phyloP scores from a whole-genome alignment of 2,113 vertebrate species.

The Leptobrachium ailaonicum region DNA sequence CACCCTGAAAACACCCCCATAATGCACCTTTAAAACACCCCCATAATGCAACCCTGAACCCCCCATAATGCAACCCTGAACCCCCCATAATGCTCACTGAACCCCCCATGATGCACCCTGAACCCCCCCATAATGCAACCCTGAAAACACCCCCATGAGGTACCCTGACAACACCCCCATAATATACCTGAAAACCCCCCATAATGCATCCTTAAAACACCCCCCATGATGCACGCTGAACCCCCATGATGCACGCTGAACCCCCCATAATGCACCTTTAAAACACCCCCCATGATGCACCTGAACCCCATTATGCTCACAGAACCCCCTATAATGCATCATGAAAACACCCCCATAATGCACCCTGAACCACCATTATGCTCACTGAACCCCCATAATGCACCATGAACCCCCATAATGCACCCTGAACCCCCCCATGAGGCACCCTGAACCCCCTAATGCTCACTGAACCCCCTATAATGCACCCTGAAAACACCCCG shows the following conservation, averaged over 20 bases:
- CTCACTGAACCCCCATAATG: neutral
- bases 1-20: neutral
- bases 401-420: neutral
- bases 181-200: neutral
- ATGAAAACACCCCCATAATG: neutral
- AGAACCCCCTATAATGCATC: too few relatives aligned
- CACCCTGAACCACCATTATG: neutral
- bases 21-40: neutral
- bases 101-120: neutral
- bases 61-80: too few relatives aligned
- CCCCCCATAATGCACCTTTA: too few relatives aligned
- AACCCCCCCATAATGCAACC: neutral
- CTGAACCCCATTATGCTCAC: neutral
- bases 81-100: neutral
- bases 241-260: neutral
- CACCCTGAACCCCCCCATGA: neutral
- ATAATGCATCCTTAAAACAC: neutral
- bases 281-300: too few relatives aligned
- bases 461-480: neutral
- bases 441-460: neutral
- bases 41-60: neutral
- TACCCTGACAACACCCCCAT: neutral
- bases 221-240: neutral
- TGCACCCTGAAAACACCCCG: neutral
- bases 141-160: neutral